Evolutionary conservation across 2,797 vertebrate species (phyloP), one percentile per base, ranked within the genome.

Genomic region (Oreochromis grahami): DNA sequence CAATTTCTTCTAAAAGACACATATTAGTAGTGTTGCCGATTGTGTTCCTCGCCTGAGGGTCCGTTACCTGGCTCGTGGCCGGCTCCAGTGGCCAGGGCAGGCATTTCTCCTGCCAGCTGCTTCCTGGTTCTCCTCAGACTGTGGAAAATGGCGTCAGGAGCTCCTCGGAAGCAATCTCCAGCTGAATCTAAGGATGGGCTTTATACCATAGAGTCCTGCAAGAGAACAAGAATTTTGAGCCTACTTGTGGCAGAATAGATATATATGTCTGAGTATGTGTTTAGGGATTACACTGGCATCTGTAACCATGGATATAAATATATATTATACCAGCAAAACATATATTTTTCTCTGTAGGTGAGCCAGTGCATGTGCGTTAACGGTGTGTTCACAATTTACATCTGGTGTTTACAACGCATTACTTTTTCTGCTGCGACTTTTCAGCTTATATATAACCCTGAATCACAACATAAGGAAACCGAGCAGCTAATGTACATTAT

Each of bases 61-160:
- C 72, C 2, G 2, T 97, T 65, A 98, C 98, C 98, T 96, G 97
- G 95, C 93, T 99, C 98, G 19, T 97, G 96, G 89, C 96, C 96
- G 82, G 97, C 92, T 93, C 97, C 97, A 2, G 97, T 88, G 86
- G 98, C 97, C 95, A 99, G 95, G 2, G 98, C 98, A 52, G 98
- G 98, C 98, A 99, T 99, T 96, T 83, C 96, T 97, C 84, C 84
- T 78, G 86, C 80, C 68, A 86, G 76, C 88, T 86, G 51, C 84
- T 90, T 92, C 89, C 86, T 86, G 86, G 77, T 91, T 91, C 63
- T 87, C 90, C 85, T 86, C 85, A 50, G 91, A 82, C 93, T 91
- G 91, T 88, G 88, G 94, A 94, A 90, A 87, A 87, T 93, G 94
- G 84, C 88, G 24, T 24, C 24, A 24, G 60, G 77, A 82, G 60